Evolutionary conservation across 2,113 vertebrate genomes (phyloP), one percentile per base, ranked within the genome.

Genomic region (Lepisosteus osseus): DNA sequence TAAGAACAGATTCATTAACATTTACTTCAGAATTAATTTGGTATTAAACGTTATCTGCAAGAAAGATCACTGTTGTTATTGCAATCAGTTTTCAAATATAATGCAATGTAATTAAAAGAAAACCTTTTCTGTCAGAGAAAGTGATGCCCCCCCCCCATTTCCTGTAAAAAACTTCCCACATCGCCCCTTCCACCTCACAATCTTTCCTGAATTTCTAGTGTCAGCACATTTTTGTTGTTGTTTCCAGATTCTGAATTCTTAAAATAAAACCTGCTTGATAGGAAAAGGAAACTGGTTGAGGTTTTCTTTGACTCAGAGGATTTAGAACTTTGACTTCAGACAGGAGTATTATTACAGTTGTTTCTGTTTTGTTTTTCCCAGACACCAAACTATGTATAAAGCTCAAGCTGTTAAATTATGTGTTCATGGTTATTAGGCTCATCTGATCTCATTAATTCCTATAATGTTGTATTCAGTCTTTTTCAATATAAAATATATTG

Each of bases 211-310:
- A 54, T 64, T 80, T 70, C 47, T 56, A 66, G 76, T 61, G 61
- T 61, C 47, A 42, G 54, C 71, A 41, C 59, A 57, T 56, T 17
- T 70, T 67, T 74, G 73, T 64, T 69, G 74, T 69, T 66, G 61
- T 72, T 76, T 73, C 80, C 72, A 55, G 54, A 77, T 78, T 76
- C 67, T 83, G 67, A 76, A 43, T 42, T 63, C 74, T 81, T 84
- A 78, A 68, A 88, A 87, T 89, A 87, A 88, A 90, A 86, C 77
- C 83, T 79, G 76, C 78, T 85, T 87, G 83, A 84, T 75, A 77
- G 74, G 82, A 69, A 69, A 68, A 78, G 69, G 59, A 69, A 79
- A 68, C 57, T 73, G 80, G 77, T 69, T 45, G 57, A 54, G 8
- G 1, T 51, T 51, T 51, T 51, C 1, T 51, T 6, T 51, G 9